These are phyloP conservation scores for Anneissia japonica DNA, from an alignment of 35 echinoderm and acorn worm species.

Conservation along the genomic window DNA sequence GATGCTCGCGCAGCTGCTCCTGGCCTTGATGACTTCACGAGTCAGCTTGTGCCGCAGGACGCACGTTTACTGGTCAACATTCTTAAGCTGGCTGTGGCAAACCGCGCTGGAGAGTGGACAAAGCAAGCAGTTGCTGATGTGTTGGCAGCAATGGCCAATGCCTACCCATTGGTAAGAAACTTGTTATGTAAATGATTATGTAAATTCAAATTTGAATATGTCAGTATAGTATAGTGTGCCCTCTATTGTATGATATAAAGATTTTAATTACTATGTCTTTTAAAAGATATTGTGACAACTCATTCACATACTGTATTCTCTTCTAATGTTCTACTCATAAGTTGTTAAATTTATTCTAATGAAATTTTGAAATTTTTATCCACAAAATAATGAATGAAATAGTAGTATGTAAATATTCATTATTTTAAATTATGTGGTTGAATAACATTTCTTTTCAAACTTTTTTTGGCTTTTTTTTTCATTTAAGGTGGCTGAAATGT, in stretches of 20 bases:
- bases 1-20: slow-evolving; percentile 32
- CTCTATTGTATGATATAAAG: no score
- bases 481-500: slow-evolving; percentile 80
- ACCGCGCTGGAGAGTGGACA: slow-evolving; percentile 54
- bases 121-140: slow-evolving; percentile 65
- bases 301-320: no score
- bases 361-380: no score
- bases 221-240: no score
- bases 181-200: background rate
- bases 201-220: no score
- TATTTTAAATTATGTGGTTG: background rate
- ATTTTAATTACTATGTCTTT: no score
- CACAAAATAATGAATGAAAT: background rate
- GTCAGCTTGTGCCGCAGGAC: slow-evolving; percentile 69
- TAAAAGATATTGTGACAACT: no score
- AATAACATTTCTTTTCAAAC: background rate
- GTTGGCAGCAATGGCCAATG: slow-evolving; percentile 84
- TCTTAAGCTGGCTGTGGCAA: slow-evolving; percentile 81
- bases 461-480: background rate
- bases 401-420: background rate
- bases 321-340: no score
- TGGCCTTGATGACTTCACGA: slow-evolving; percentile 84
- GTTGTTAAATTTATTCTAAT: no score
- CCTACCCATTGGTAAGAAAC: slow-evolving; percentile 63
- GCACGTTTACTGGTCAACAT: slow-evolving; percentile 77